phyloP scores from a whole-genome alignment of 2,888 invertebrate genomes.

The Lithophane semibrunnea region DNA sequence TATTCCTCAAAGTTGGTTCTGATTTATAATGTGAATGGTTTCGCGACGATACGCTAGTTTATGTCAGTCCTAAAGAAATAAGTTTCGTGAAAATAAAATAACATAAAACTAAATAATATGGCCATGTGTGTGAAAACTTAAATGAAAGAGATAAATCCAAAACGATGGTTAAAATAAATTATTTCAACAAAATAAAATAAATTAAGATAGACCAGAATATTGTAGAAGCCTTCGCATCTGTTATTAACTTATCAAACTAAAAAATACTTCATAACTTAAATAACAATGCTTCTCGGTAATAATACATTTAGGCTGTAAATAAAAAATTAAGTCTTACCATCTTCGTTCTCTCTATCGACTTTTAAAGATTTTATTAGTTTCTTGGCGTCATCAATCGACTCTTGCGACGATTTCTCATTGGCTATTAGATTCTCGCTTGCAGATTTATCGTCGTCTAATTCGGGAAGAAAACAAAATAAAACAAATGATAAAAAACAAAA shows the following conservation, averaged over 20 bases:
- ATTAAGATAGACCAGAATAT: neutral
- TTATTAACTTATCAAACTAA: neutral
- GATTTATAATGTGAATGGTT: conserved; percentile 19
- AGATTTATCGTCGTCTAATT: conserved; percentile 76
- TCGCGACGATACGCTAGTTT: neutral
- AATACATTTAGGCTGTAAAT: conserved; percentile 10
- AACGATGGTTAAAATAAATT: neutral
- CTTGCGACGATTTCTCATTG: conserved; percentile 82
- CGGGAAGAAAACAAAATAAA: conserved; percentile 62
- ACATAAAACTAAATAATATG: conserved; percentile 71
- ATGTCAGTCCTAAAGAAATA: conserved; percentile 16
- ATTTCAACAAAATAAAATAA: neutral
- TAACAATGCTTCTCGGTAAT: conserved; percentile 43
- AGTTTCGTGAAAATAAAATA: conserved; percentile 25
- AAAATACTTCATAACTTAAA: conserved; percentile 30
- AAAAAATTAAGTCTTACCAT: conserved; percentile 81
- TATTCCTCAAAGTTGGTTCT: conserved; percentile 87
- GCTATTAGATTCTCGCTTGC: conserved; percentile 78
- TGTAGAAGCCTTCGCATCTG: neutral
- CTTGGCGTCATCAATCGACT: conserved; percentile 87
- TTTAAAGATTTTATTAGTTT: conserved; percentile 87
- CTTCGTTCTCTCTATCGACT: conserved; percentile 87
- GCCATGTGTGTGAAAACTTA: conserved; percentile 67
- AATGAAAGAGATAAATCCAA: conserved; percentile 51
- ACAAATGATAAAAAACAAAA: conserved; percentile 65